phyloP scores from a whole-genome alignment of 2,113 vertebrate genomes.

The Eurypyga helias region DNA sequence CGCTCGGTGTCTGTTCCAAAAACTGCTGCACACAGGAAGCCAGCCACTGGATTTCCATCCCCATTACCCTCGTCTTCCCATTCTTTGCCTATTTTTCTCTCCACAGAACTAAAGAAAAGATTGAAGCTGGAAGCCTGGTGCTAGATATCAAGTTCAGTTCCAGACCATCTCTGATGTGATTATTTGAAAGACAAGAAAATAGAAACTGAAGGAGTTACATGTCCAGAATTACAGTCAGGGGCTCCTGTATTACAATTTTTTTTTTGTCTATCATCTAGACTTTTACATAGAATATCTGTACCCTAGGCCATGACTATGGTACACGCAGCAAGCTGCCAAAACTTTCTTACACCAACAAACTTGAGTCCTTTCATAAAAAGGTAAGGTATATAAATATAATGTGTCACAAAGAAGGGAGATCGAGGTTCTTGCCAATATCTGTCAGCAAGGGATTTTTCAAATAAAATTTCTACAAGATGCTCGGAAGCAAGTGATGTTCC shows the following conservation, averaged over 20 bases:
- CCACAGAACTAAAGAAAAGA: not conserved
- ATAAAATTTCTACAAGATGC: not conserved
- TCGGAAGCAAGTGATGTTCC: not conserved
- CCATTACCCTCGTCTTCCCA: not conserved
- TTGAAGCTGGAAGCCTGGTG: not conserved
- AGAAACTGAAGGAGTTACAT: not conserved
- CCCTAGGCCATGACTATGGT: not conserved
- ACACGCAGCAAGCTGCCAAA: not conserved
- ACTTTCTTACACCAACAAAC: not conserved
- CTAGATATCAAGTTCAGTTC: not conserved
- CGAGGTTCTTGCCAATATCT: not conserved
- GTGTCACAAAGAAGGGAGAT: not conserved
- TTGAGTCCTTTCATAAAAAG: not conserved
- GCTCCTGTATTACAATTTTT: not conserved
- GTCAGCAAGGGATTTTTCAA: not conserved
- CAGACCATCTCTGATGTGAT: not conserved
- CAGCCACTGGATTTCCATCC: not conserved
- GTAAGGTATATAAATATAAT: not conserved
- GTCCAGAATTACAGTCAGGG: not conserved
- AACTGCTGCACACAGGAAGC: not conserved
- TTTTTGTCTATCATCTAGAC: not conserved
- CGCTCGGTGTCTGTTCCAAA: not conserved
- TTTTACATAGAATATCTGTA: not conserved
- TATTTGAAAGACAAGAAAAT: not conserved
- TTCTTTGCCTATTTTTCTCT: not conserved